These are phyloP conservation scores for Theristicus caerulescens DNA, from an alignment of 2,113 vertebrate genomes.

Conservation along the genomic window DNA sequence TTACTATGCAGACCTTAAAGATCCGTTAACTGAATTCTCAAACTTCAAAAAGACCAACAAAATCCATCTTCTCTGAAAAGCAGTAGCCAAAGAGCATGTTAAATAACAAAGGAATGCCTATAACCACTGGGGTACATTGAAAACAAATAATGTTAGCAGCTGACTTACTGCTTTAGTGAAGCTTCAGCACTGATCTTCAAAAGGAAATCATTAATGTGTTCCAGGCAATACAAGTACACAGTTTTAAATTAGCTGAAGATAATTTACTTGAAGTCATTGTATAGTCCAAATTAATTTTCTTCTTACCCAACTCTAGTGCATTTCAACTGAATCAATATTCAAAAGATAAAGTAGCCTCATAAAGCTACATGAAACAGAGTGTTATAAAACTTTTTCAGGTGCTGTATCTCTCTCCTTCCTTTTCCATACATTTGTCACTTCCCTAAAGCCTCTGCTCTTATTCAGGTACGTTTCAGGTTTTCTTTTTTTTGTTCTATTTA, in stretches of 20 bases:
- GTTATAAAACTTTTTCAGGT: neutral
- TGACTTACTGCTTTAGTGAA: neutral
- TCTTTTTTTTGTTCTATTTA: neutral
- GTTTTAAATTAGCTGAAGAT: neutral
- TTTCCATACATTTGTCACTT: neutral
- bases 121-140: neutral
- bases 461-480: neutral
- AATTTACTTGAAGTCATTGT: slow-evolving; percentile 7
- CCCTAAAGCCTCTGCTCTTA: neutral
- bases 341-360: neutral
- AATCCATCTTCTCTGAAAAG: neutral
- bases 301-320: neutral
- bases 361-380: neutral
- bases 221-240: neutral
- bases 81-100: neutral
- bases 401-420: neutral
- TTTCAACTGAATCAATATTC: neutral
- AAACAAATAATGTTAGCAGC: neutral
- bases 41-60: neutral
- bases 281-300: neutral
- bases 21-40: neutral
- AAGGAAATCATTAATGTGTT: neutral
- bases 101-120: neutral
- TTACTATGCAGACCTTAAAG: neutral
- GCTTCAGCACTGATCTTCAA: neutral